Evolutionary conservation across 2,113 vertebrate species (phyloP), one percentile per base, ranked within the genome.

Genomic region (Sceloporus tristichus): DNA sequence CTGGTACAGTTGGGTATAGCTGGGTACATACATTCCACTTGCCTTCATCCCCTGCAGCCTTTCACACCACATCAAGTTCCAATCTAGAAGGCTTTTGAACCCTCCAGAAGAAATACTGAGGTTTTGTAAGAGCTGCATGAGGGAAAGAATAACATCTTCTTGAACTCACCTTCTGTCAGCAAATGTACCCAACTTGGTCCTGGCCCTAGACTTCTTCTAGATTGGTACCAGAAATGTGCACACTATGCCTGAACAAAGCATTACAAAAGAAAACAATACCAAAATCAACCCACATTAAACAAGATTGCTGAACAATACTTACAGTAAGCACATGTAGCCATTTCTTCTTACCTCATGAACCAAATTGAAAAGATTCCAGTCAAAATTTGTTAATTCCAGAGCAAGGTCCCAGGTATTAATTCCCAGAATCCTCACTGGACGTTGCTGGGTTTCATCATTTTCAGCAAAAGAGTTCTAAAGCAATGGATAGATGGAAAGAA

Each of bases 381-480:
- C 99, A 91, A 98, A 98, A 94, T 97, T 98, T 79, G 98, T 98
- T 90, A 99, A 97, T 84, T 98, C 98, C 78, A 98, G 96, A 77
- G 98, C 98, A 79, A 99, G 97, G 89, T 99, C 98, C 99, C 99
- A 99, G 4, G 98, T 99, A 96, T 99, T 99, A 95, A 99, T 98
- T 92, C 97, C 98, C 89, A 99, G 96, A 97, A 99, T 97, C 92
- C 97, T 97, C 65, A 97, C 96, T 0, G 98, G 97, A 83, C 97
- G 97, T 93, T 98, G 98, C 79, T 98, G 98, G 13, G 98, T 95
- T 91, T 98, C 98, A 9, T 98, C 97, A 91, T 97, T 98, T 95
- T 99, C 98, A 87, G 95, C 96, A 92, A 98, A 97, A 0, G 98
- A 98, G 83, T 92, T 98, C 99, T 99, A 96, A 90, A 95, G 29